Conservation (phyloP, 2,797 vertebrate species). For the Enteromius unitaeniatus region DNA sequence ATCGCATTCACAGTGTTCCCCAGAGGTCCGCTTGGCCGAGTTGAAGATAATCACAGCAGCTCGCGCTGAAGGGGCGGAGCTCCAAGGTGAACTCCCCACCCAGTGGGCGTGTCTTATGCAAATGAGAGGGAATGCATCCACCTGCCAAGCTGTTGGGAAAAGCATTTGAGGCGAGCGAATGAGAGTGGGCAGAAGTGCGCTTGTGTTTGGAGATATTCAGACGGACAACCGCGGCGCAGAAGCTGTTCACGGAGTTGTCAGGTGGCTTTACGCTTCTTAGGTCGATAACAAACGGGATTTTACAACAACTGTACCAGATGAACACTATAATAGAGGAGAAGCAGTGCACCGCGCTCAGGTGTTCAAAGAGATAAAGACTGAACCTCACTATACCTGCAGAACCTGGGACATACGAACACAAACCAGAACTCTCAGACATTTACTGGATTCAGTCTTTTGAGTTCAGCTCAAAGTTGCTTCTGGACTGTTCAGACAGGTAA, state of each 20-base stretch:
- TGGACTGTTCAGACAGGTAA: slow-evolving; percentile 36
- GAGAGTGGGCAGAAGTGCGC: slow-evolving; percentile 66
- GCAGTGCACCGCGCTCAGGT: slow-evolving; percentile 70
- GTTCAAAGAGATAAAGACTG: slow-evolving; percentile 63
- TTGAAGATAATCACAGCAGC: slow-evolving; percentile 15
- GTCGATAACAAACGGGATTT: slow-evolving; percentile 45
- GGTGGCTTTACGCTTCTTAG: slow-evolving; percentile 48
- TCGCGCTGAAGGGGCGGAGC: slow-evolving; percentile 65
- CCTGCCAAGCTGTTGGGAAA: slow-evolving; percentile 74
- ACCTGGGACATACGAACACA: slow-evolving; percentile 27
- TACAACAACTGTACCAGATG: slow-evolving; percentile 29
- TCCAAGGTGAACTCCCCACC: slow-evolving; percentile 70
- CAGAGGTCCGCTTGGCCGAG: neutral
- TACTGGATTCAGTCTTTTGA: slow-evolving; percentile 28
- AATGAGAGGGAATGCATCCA: slow-evolving; percentile 74
- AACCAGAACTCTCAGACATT: neutral
- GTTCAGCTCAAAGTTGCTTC: slow-evolving; percentile 21
- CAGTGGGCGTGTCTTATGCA: slow-evolving; percentile 74
- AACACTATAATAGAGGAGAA: slow-evolving; percentile 57
- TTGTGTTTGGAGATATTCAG: slow-evolving; percentile 58
- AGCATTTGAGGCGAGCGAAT: slow-evolving; percentile 66
- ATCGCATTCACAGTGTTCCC: neutral
- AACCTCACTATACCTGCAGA: slow-evolving; percentile 22
- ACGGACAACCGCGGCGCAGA: slow-evolving; percentile 60
- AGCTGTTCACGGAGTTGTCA: slow-evolving; percentile 63